Conservation (phyloP, 2,888 invertebrate species). For the Monopis laevigella region DNA sequence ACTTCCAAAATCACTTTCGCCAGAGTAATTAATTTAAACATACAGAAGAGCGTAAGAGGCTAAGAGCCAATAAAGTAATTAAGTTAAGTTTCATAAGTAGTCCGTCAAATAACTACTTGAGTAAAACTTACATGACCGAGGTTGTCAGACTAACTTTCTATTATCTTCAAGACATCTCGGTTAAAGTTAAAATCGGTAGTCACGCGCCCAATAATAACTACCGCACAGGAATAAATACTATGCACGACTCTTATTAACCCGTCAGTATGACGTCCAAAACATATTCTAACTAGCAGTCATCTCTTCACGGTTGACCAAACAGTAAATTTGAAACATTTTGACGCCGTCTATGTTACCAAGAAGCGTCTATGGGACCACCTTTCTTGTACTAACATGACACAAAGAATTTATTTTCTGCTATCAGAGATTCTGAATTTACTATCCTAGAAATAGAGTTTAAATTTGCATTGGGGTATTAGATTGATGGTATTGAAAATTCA, state of each 20-base stretch:
- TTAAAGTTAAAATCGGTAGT: constrained; percentile 4
- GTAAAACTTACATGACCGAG: constrained; percentile 6
- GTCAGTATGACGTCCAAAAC: constrained; percentile 8
- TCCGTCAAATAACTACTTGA: neutral
- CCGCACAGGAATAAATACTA: neutral
- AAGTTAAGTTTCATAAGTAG: too few species aligned
- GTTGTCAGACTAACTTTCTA: constrained; percentile 10
- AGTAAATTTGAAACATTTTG: constrained; percentile 39
- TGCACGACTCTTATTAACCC: constrained; percentile 10
- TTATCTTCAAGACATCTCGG: constrained; percentile 2
- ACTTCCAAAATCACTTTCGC: too few species aligned
- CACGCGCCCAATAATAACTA: constrained; percentile 10
- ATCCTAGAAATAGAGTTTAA: too few species aligned
- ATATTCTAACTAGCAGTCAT: constrained; percentile 37
- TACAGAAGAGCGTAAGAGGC: too few species aligned
- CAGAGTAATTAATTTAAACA: too few species aligned
- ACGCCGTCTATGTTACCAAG: constrained; percentile 41
- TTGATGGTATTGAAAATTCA: constrained; percentile 21
- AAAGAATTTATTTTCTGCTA: constrained; percentile 5
- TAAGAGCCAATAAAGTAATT: too few species aligned
- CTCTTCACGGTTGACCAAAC: constrained; percentile 41
- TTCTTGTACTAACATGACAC: constrained; percentile 12
- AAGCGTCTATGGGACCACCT: constrained; percentile 42
- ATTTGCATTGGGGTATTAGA: too few species aligned
- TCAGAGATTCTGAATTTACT: too few species aligned